Conservation (phyloP, 2,888 invertebrate genomes). For the Pterostichus niger region DNA sequence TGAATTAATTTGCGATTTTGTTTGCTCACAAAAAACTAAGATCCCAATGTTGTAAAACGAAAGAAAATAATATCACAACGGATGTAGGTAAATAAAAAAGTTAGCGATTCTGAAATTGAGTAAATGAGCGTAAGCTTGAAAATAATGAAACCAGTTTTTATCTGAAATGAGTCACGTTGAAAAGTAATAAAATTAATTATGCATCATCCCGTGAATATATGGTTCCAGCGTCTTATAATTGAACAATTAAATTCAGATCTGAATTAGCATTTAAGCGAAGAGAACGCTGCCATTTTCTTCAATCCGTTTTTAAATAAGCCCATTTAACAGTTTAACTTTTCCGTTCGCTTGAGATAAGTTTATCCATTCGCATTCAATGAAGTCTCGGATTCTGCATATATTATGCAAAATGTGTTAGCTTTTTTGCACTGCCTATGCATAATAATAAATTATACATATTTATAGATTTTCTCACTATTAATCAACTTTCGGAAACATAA, state of each 20-base stretch:
- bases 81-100: conserved; percentile 16
- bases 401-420: conserved; percentile 22
- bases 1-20: conserved; percentile 43
- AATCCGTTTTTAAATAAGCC: conserved; percentile 49
- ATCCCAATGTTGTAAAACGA: neutral
- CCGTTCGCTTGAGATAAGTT: conserved; percentile 34
- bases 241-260: conserved; percentile 48
- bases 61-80: conserved; percentile 20
- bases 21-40: conserved; percentile 24
- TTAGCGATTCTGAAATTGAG: conserved; percentile 12
- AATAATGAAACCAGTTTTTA: conserved; percentile 17
- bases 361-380: conserved; percentile 35
- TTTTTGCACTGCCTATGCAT: conserved; percentile 16
- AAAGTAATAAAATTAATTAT: conserved; percentile 18
- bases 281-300: conserved; percentile 10
- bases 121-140: neutral
- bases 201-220: conserved; percentile 25
- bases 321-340: conserved; percentile 45
- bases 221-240: conserved; percentile 35
- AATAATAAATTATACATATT: conserved; percentile 13
- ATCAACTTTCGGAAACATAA: conserved; percentile 3
- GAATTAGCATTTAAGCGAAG: conserved; percentile 28
- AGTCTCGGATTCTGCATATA: conserved; percentile 29
- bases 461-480: conserved; percentile 41
- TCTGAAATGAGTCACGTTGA: conserved; percentile 17